phyloP scores from a whole-genome alignment of 2,797 vertebrate genomes.

The Cossypha polioptera region DNA sequence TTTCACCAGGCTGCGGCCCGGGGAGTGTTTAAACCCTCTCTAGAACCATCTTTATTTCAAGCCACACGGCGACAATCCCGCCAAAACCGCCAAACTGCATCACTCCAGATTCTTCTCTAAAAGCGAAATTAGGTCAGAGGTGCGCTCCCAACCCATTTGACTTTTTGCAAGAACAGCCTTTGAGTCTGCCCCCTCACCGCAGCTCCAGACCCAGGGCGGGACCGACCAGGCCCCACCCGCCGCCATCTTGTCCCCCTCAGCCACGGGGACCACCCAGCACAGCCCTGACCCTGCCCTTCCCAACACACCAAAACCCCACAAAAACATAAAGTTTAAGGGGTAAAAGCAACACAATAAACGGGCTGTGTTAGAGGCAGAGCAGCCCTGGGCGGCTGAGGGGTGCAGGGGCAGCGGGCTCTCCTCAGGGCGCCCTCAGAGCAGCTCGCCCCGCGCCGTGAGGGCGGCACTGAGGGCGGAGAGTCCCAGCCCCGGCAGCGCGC shows the following conservation, averaged over 20 bases:
- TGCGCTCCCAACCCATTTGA: rapidly evolving
- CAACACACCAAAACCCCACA: background rate
- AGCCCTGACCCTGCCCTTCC: background rate
- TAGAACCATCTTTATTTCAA: background rate
- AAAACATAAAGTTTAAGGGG: rapidly evolving
- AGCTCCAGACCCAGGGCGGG: rapidly evolving
- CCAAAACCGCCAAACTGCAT: background rate
- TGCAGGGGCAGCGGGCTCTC: rapidly evolving
- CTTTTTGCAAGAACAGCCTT: background rate
- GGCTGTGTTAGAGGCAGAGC: no score
- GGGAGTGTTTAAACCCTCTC: background rate
- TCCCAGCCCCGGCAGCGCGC: background rate
- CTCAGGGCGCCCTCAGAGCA: rapidly evolving
- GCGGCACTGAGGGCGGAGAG: background rate
- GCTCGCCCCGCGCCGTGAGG: background rate
- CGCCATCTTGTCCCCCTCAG: background rate
- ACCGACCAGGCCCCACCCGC: rapidly evolving
- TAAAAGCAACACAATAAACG: background rate
- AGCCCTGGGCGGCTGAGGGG: background rate
- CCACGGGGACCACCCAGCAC: background rate
- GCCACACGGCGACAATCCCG: background rate
- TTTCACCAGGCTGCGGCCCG: background rate
- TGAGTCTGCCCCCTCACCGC: no score
- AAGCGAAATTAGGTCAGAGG: background rate
- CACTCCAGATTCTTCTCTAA: background rate